Evolutionary conservation across 2,797 vertebrate genomes (phyloP), one percentile per base, ranked within the genome.

Genomic region (Todus mexicanus): DNA sequence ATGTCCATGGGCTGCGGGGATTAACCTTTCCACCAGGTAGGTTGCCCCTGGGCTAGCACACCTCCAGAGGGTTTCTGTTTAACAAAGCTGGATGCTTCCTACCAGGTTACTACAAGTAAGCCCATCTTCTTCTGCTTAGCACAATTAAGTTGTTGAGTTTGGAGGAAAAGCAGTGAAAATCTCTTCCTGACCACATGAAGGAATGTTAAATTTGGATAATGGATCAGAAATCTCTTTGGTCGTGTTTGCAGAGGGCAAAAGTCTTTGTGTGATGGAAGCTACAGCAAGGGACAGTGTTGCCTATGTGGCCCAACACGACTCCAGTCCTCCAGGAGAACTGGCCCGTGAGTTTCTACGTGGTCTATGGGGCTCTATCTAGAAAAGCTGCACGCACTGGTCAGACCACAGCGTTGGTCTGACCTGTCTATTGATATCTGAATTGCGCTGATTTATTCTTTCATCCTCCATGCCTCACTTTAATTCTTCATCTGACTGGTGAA

Each of bases 211-310:
- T 61, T 35, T 54, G 54, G 56, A 33, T 8, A 63, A 63, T 11
- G 26, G 47, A 15, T 22, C 15, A 15, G 50, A 42, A 75, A 56
- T 35, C 29, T 38, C 47, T 79, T 65, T 37, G 37, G 12, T 75
- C 3, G 0, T 19, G 7, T 42, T 45, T 56, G 29, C 17, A 9
- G 1, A 21, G 35, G 13, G 6, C 4, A n/a, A 43, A 48, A 12
- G 25, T 68, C 10, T 54, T 59, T 72, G 33, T 45, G 5, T 11
- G 15, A 40, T 38, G 61, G 72, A 48, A 42, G 43, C 15, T 51
- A 5, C 8, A 23, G 56, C 37, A 38, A 19, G 47, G 14, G 45
- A 45, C 8, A n/a, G n/a, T 22, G 37, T 42, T 70, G 9, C 8
- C 47, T 38, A 3, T 27, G 4, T 38, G n/a, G 35, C n/a, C n/a